Percentiles rank a stretch among this genome's conserved stretches.
phyloP scores from a whole-genome alignment of 1,140 invertebrate species.

The Neelides sp. region DNA sequence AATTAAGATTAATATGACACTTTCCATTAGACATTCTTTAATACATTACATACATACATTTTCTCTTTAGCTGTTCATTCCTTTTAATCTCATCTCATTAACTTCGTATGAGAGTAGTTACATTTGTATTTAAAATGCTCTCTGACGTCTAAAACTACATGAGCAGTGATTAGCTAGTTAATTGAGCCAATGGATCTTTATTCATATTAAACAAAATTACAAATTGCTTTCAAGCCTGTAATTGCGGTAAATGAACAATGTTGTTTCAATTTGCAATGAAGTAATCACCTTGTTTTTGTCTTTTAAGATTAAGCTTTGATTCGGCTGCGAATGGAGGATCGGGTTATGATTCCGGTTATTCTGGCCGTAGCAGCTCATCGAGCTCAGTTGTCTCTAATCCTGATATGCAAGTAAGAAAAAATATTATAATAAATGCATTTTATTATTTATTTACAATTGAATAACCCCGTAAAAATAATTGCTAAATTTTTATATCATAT shows the following conservation, averaged over 20 bases:
- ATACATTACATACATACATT: too few relatives aligned
- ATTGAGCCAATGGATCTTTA: too few relatives aligned
- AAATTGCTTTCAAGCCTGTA: slow-evolving; percentile 5
- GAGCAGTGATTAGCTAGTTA: too few relatives aligned
- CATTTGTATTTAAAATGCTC: too few relatives aligned
- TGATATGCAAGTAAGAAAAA: slow-evolving; percentile 43
- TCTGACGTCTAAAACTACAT: too few relatives aligned
- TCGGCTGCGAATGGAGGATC: slow-evolving; percentile 25
- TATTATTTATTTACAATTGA: slow-evolving; percentile 4
- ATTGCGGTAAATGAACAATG: background rate
- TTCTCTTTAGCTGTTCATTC: too few relatives aligned
- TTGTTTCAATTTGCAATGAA: slow-evolving; percentile 5
- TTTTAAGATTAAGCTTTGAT: slow-evolving; percentile 36
- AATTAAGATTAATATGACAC: too few relatives aligned
- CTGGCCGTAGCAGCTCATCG: slow-evolving; percentile 45
- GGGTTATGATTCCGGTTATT: slow-evolving; percentile 44
- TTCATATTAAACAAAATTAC: too few relatives aligned
- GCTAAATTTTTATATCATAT: background rate
- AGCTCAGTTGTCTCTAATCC: slow-evolving; percentile 52
- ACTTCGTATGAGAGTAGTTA: too few relatives aligned
- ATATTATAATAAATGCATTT: background rate
- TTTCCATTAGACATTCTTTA: too few relatives aligned
- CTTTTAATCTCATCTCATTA: too few relatives aligned
- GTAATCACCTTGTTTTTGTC: slow-evolving; percentile 19
- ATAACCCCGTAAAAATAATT: background rate